Base-by-base conservation (phyloP, 92 coral and sea anemone species). In the Palythoa grandiflora region DNA sequence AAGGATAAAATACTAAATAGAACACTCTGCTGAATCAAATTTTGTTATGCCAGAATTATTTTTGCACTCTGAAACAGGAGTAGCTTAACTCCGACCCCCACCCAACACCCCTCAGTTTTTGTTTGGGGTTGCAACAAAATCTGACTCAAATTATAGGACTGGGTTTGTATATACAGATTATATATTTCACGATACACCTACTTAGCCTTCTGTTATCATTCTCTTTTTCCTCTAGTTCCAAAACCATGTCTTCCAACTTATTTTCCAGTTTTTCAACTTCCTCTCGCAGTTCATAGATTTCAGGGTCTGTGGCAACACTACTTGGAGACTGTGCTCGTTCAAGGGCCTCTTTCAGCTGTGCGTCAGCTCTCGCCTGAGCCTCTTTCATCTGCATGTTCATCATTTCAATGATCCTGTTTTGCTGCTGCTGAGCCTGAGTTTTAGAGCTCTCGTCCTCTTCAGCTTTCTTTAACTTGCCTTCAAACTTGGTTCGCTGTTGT, bases 371-470 rank as follows among this genome's bases (percentile, higher is more conserved):
- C 50, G 94, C 98, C 79, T 96, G 98, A 2, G 93, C 98, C 63
- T 96, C 99, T 83, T 87, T 92, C 95, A 96, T 95, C 88, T 95
- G 99, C 97, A 96, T 95, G 68, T 92, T 92, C 99, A 96, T 95
- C 99, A 96, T 96, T 86, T 95, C 98, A 19, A 96, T 83, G 28
- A 96, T 68, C 1, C 93, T 85, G 90, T 93, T 94, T 70, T 96
- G 98, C 71, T 96, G 98, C 72, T 95, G 98, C 38, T 90, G 87
- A 8, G 96, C 93, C 85, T 93, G 91, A 20, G 84, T 84, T 75
- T 92, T 92, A 35, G 47, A 90, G 8, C 91, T 93, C 15, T 96
- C 96, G 5, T 77, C 94, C 4, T 92, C 92, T 68, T 96, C 84
- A 38, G 88, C 98, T 73, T 91, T 92, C 88, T 92, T 87, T 39